These are phyloP conservation scores for Autographa pulchrina DNA, from an alignment of 2,888 invertebrate species.

Conservation along the genomic window DNA sequence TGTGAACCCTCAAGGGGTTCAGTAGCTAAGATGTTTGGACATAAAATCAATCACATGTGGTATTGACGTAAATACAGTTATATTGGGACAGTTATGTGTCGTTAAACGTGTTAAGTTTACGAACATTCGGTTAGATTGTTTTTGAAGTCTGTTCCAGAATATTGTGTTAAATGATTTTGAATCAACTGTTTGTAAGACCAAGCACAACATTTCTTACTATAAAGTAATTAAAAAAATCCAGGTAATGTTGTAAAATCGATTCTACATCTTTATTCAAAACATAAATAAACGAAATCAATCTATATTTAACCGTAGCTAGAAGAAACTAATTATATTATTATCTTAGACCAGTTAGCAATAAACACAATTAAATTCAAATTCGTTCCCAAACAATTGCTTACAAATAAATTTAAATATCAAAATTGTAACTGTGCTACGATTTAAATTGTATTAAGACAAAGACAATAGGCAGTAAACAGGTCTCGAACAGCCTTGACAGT, in stretches of 20 bases:
- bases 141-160: slow-evolving; percentile 8
- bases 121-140: slow-evolving; percentile 36
- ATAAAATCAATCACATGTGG: slow-evolving; percentile 59
- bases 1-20: slow-evolving; percentile 59
- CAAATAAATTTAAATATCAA: slow-evolving; percentile 61
- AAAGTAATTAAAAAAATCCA: no score
- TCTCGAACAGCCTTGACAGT: slow-evolving; percentile 74
- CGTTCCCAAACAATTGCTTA: slow-evolving; percentile 1
- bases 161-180: neutral
- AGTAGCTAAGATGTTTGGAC: slow-evolving; percentile 45
- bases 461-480: slow-evolving; percentile 72
- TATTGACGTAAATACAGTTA: slow-evolving; percentile 57
- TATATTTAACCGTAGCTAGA: neutral
- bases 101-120: slow-evolving; percentile 47
- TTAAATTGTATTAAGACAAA: slow-evolving; percentile 61
- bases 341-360: neutral
- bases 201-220: no score
- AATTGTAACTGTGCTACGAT: slow-evolving; percentile 45
- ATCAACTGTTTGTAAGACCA: neutral
- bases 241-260: no score
- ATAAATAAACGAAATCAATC: neutral
- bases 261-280: neutral
- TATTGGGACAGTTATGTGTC: slow-evolving; percentile 50
- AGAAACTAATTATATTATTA: slow-evolving; percentile 1
- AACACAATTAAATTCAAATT: slow-evolving; percentile 37